phyloP scores from a whole-genome alignment of 2,113 vertebrate species.

The Myiagra hebetior region DNA sequence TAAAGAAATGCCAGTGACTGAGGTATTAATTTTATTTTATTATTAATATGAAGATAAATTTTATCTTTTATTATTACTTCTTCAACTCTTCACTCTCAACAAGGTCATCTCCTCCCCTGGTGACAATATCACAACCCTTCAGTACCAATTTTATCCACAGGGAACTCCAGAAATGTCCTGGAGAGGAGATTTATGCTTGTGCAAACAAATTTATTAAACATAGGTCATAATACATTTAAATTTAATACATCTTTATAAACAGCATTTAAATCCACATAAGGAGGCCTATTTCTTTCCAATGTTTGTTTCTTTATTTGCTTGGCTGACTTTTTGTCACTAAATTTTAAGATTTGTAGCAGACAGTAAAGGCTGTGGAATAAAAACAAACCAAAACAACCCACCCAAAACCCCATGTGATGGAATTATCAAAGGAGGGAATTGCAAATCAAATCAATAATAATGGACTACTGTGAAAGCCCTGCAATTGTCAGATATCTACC shows the following conservation, averaged over 20 bases:
- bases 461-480: background rate
- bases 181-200: background rate
- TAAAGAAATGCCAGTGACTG: background rate
- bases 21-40: background rate
- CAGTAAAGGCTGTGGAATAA: background rate
- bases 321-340: background rate
- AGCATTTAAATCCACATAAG: background rate
- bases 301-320: background rate
- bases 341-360: background rate
- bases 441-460: background rate
- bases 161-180: background rate
- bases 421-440: background rate
- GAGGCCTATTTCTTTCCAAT: background rate
- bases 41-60: background rate
- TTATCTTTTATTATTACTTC: background rate
- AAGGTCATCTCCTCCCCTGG: background rate
- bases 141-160: background rate
- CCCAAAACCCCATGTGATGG: accelerated
- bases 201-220: background rate
- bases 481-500: background rate
- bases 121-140: background rate
- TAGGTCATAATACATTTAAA: background rate
- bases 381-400: accelerated
- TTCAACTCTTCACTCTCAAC: background rate
- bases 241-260: background rate